A percentile compares a stretch with the other conserved stretches of the same genome.
These are phyloP conservation scores for Eupsittula cactorum DNA, from an alignment of 2,113 vertebrate species.

Conservation along the genomic window DNA sequence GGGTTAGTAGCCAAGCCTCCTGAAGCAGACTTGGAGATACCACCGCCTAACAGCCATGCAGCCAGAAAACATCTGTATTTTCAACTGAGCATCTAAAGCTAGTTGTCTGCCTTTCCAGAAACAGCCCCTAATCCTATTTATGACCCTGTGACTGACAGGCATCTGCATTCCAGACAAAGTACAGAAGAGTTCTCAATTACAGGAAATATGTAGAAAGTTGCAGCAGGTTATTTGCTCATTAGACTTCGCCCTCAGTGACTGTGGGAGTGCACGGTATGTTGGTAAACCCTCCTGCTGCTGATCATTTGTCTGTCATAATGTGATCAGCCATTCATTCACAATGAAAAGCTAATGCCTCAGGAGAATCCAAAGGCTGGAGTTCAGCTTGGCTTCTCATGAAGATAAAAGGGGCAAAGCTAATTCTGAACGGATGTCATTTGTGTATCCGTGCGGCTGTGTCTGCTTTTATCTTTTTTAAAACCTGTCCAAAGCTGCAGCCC, in stretches of 20 bases:
- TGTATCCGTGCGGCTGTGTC: neutral
- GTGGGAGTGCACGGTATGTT: conserved; percentile 35
- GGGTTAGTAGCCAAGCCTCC: neutral
- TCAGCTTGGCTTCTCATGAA: conserved; percentile 10
- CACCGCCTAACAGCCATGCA: neutral
- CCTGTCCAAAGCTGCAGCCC: neutral
- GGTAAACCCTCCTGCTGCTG: conserved; percentile 23
- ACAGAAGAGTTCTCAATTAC: conserved; percentile 68
- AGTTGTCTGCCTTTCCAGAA: conserved; percentile 34
- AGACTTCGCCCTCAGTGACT: conserved; percentile 35
- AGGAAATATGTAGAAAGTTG: conserved; percentile 68
- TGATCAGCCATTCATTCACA: conserved; percentile 26
- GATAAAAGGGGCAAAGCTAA: conserved; percentile 62
- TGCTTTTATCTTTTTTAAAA: conserved; percentile 49
- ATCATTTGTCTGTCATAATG: conserved; percentile 44
- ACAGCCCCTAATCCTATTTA: conserved; percentile 63
- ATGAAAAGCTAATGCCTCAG: conserved; percentile 34
- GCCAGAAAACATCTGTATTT: conserved; percentile 61
- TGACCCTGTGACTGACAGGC: conserved; percentile 59
- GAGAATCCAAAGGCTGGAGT: conserved; percentile 46
- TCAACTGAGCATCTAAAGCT: conserved; percentile 11
- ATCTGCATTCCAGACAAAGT: conserved; percentile 65
- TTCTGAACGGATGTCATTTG: conserved; percentile 60
- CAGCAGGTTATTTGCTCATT: conserved; percentile 63
- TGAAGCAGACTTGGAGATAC: neutral